Evolutionary conservation across 2,797 vertebrate species (phyloP).

Genomic region (Acrossocheilus wenchowensis): DNA sequence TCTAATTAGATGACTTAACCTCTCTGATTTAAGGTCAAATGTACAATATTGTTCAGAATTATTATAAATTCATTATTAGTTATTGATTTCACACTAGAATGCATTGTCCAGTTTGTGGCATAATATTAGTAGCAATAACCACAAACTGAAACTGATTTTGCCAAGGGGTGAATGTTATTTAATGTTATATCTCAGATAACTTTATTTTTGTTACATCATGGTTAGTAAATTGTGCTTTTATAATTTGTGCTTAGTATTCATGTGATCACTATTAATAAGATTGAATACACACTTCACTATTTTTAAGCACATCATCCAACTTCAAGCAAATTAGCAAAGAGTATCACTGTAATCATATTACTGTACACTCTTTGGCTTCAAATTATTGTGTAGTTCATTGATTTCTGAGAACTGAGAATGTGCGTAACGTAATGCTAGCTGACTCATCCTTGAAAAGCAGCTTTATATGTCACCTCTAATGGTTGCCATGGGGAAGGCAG

Average conservation of each 20-base stretch:
- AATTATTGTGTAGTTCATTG: conserved; percentile 5
- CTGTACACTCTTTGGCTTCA: not conserved
- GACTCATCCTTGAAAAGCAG: conserved; percentile 27
- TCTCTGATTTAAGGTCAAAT: conserved; percentile 54
- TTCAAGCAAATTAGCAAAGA: not conserved
- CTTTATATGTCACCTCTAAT: conserved; percentile 31
- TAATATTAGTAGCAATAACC: not conserved
- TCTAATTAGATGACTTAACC: conserved; percentile 58
- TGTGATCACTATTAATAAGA: not conserved
- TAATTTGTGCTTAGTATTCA: not conserved
- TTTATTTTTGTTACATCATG: not conserved
- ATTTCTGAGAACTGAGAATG: conserved; percentile 3
- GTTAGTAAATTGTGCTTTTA: not conserved
- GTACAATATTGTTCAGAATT: conserved; percentile 28
- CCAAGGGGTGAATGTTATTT: not conserved
- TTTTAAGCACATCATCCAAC: not conserved
- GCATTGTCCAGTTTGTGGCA: not conserved
- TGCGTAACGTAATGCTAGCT: not conserved
- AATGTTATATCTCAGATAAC: not conserved
- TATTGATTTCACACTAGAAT: not conserved
- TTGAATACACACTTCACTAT: not conserved
- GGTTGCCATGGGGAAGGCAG: conserved; percentile 49
- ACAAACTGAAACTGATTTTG: not conserved
- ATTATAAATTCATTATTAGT: not conserved
- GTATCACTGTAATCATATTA: not conserved